Percentiles rank a stretch among this genome's conserved stretches.
phyloP scores from a whole-genome alignment of 2,113 vertebrate genomes.

The Podilymbus podiceps region DNA sequence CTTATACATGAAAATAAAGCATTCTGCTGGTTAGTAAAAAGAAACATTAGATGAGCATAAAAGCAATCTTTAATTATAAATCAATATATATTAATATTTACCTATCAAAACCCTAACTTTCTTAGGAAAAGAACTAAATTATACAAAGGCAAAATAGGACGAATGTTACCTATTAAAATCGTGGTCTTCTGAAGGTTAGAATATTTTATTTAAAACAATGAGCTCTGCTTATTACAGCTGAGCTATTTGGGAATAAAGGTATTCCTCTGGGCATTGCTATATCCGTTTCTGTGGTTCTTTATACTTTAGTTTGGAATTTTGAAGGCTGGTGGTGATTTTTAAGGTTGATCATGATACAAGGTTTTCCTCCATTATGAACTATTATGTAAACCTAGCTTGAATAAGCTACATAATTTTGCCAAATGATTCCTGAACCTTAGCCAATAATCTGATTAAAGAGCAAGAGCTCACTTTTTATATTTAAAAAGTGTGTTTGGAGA shows the following conservation, averaged over 20 bases:
- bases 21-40: neutral
- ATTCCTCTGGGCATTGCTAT: slow-evolving; percentile 10
- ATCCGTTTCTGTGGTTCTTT: slow-evolving; percentile 32
- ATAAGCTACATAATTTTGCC: slow-evolving; percentile 50
- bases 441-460: slow-evolving; percentile 64
- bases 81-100: neutral
- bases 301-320: slow-evolving; percentile 26
- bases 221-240: neutral
- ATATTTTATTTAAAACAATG: neutral
- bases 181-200: neutral
- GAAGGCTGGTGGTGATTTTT: slow-evolving; percentile 28
- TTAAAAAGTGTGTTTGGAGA: slow-evolving; percentile 56
- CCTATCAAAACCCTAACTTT: neutral
- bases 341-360: slow-evolving; percentile 5
- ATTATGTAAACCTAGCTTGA: slow-evolving; percentile 60
- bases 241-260: slow-evolving; percentile 9
- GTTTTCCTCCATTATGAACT: slow-evolving; percentile 40
- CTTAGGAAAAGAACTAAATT: neutral
- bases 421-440: slow-evolving; percentile 53
- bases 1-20: neutral
- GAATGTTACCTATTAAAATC: neutral
- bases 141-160: neutral
- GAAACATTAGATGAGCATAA: neutral
- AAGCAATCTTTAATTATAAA: neutral
- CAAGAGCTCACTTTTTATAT: slow-evolving; percentile 36